Conservation (phyloP, 1,140 invertebrate species). For the Drosophila subpulchrella region DNA sequence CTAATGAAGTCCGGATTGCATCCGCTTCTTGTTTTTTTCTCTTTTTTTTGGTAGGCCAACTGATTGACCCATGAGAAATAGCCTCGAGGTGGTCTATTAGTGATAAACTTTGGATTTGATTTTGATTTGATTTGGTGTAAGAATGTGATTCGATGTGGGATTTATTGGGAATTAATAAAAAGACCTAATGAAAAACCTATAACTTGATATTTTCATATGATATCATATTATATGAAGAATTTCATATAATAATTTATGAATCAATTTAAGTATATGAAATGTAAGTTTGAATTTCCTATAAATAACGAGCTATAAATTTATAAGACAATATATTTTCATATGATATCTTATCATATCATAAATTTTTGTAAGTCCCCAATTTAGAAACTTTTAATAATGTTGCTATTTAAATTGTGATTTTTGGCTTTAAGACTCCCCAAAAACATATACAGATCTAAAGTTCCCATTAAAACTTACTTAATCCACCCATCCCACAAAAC, state of each 20-base stretch:
- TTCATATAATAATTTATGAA: no score
- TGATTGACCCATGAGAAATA: conserved; percentile 55
- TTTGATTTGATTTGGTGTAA: background rate
- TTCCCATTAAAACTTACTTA: conserved; percentile 18
- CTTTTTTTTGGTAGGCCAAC: conserved; percentile 2
- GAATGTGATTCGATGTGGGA: conserved; percentile 1
- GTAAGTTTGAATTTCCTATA: no score
- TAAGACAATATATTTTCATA: no score
- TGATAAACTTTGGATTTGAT: conserved; percentile 11
- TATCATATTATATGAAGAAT: no score
- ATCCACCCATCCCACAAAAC: background rate
- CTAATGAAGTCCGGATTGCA: conserved; percentile 43
- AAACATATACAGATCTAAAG: background rate
- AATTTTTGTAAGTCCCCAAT: no score
- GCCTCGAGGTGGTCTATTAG: conserved; percentile 39
- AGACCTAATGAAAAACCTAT: no score
- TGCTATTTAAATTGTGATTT: no score
- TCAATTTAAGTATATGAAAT: no score
- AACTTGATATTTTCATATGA: no score
- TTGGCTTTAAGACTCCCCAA: background rate
- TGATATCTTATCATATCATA: no score
- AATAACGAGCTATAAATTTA: no score
- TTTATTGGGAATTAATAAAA: background rate
- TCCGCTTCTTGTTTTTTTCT: conserved; percentile 20
- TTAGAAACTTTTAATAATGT: no score